Percentiles rank a stretch among this genome's conserved stretches.
These are phyloP conservation scores for Calcarius lapponicus DNA, from an alignment of 2,797 vertebrate genomes.

Conservation along the genomic window DNA sequence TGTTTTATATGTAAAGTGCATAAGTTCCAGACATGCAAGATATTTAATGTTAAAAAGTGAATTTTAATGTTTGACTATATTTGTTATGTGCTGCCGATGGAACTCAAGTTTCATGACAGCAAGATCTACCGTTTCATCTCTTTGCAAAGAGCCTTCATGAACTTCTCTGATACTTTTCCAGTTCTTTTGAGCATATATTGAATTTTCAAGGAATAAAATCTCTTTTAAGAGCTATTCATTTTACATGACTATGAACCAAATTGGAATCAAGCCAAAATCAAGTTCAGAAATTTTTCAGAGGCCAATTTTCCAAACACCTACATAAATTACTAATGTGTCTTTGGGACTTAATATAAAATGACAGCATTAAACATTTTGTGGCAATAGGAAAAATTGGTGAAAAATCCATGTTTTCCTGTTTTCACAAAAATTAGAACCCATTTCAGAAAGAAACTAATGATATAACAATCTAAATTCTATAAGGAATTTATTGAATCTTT, in stretches of 20 bases:
- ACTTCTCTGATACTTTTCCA: not conserved
- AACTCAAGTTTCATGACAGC: not conserved
- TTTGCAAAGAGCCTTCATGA: not conserved
- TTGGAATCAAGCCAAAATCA: not conserved
- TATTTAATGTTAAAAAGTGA: slow-evolving; percentile 55
- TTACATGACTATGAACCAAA: not conserved
- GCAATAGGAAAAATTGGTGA: not conserved
- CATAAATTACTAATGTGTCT: not conserved
- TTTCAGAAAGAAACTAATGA: not conserved
- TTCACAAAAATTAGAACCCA: not conserved
- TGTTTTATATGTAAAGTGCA: slow-evolving; percentile 62
- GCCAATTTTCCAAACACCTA: not conserved
- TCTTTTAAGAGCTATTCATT: not conserved
- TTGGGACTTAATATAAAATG: not conserved
- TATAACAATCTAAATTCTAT: not conserved
- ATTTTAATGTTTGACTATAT: slow-evolving; percentile 41
- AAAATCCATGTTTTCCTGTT: not conserved
- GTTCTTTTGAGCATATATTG: not conserved
- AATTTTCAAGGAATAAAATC: not conserved
- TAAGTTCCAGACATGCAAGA: not conserved
- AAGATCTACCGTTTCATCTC: not conserved
- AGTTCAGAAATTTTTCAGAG: not conserved
- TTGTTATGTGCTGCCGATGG: not conserved
- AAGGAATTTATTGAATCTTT: not conserved
- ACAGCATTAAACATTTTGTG: not conserved